Base-by-base conservation (phyloP, 2,888 invertebrate species). In the Amblyteles armatorius region DNA sequence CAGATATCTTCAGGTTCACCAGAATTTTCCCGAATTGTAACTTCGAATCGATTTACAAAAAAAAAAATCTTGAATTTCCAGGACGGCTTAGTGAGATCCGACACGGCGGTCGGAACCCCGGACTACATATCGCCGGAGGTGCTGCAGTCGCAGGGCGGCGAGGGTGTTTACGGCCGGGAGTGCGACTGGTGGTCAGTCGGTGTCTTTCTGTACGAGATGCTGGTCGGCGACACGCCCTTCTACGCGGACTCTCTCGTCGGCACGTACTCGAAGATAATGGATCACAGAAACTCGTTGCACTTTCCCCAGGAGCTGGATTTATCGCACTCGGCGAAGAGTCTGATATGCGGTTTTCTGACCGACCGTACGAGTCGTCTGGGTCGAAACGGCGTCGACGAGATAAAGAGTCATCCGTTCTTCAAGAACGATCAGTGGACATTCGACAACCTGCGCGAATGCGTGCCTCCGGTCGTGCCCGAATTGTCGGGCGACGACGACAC, bases 121-220 rank as follows among this genome's bases (percentile, higher is more conserved):
- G 99, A 99, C 94, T 99, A 99, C 94, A 99, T 99, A 91, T 99
- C 99, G 78, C 99, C 99, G 0, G 99, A 99, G 95, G 99, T 99
- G 77, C 95, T 99, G 88, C 98, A 98, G 93, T 99, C 99, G 52
- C 99, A 99, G 94, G 99, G 99, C 88, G 97, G 98, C 55, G 98
- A 98, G 93, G 98, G 98, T 82, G 97, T 98, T 84, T 99, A 99
- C 94, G 99, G 99, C 0, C 95, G 98, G 63, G 99, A 99, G 94
- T 99, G 99, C 94, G 99, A 99, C 94, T 99, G 99, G 98, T 99
- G 99, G 99, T 99, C 99, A 26, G 99, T 99, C 36, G 99, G 99
- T 79, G 99, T 99, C 90, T 99, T 99, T 94, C 96, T 99, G 2
- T 99, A 99, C 94, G 99, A 99, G 95, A 99, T 99, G 99, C 95